Evolutionary conservation across 2,888 invertebrate species (phyloP).

Genomic region (Pycnomerus fuliginosus): DNA sequence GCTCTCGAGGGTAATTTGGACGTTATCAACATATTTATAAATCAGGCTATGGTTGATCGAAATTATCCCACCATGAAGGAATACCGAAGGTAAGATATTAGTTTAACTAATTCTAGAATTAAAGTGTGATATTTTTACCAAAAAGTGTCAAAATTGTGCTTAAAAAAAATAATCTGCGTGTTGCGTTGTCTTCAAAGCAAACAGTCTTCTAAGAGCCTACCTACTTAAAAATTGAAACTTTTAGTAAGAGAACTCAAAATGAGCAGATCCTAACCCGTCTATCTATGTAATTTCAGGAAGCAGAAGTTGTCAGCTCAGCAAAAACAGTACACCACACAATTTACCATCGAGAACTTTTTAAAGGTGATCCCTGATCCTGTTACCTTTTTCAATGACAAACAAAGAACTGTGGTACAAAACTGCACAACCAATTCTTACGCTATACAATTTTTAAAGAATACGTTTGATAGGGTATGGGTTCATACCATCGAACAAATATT

Average conservation of each 20-base stretch:
- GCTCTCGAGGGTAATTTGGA: constrained; percentile 29
- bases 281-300: too few species aligned
- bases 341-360: constrained; percentile 51
- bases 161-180: too few species aligned
- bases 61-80: constrained; percentile 43
- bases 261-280: too few species aligned
- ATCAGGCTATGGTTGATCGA: constrained; percentile 31
- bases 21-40: constrained; percentile 33
- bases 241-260: too few species aligned
- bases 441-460: constrained; percentile 28
- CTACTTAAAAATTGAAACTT: too few species aligned
- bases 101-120: too few species aligned
- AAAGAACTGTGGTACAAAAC: constrained; percentile 18
- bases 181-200: too few species aligned
- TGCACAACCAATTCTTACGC: constrained; percentile 21
- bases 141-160: too few species aligned
- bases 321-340: constrained; percentile 51
- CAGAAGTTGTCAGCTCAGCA: constrained; percentile 47
- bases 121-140: too few species aligned
- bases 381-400: constrained; percentile 30
- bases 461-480: constrained; percentile 24
- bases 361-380: constrained; percentile 53
- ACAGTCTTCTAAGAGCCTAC: too few species aligned
- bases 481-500: constrained; percentile 10
- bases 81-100: constrained; percentile 36